These are phyloP conservation scores for Neodontobutis hainanensis DNA, from an alignment of 2,113 vertebrate genomes.

Conservation along the genomic window DNA sequence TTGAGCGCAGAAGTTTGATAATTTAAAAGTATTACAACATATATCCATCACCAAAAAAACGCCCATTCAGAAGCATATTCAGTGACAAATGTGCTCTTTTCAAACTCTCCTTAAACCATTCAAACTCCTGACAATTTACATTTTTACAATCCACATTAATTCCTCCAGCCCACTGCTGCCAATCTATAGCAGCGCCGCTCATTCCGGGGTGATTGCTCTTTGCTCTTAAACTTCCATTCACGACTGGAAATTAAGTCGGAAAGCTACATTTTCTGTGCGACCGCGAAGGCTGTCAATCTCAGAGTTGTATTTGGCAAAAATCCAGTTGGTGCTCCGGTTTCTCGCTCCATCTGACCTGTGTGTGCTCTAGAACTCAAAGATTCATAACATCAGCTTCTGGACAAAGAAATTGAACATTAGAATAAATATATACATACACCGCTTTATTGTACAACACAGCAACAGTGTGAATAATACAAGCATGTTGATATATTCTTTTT, in stretches of 20 bases:
- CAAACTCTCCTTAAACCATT: constrained; percentile 6
- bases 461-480: neutral
- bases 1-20: neutral
- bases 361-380: constrained; percentile 4
- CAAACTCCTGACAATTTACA: neutral
- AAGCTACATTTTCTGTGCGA: constrained; percentile 16
- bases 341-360: constrained; percentile 18
- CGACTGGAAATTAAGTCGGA: constrained; percentile 12
- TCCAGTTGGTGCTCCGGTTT: constrained; percentile 11
- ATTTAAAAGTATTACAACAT: neutral
- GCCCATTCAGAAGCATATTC: neutral
- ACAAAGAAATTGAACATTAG: neutral
- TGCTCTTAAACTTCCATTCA: constrained; percentile 36
- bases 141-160: constrained; percentile 14
- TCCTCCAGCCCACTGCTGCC: constrained; percentile 21
- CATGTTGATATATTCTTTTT: neutral
- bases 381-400: neutral
- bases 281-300: constrained; percentile 42
- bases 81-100: constrained; percentile 2
- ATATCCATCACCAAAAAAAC: neutral
- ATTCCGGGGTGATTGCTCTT: constrained; percentile 31
- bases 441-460: neutral
- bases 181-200: constrained; percentile 8
- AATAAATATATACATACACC: neutral
- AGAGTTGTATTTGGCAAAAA: constrained; percentile 31